A percentile compares a stretch with the other conserved stretches of the same genome.
Conservation (phyloP, 2,888 invertebrate genomes). For the Trichogramma dendrolimi region DNA sequence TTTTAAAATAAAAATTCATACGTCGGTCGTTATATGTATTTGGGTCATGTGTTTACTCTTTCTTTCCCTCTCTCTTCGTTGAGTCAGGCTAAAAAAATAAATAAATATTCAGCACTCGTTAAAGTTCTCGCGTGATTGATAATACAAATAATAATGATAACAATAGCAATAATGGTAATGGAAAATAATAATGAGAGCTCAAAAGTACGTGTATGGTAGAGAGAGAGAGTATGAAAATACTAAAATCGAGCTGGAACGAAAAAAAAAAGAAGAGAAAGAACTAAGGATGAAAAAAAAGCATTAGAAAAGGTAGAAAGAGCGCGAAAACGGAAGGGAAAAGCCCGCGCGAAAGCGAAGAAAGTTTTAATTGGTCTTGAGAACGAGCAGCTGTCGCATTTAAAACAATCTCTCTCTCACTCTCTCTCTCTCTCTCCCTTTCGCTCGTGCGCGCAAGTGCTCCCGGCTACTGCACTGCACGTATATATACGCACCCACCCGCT, state of each 20-base stretch:
- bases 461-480: too few relatives aligned
- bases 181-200: slow-evolving; percentile 16
- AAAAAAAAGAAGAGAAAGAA: slow-evolving; percentile 1
- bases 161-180: neutral
- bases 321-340: slow-evolving; percentile 17
- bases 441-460: too few relatives aligned
- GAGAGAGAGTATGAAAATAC: slow-evolving; percentile 5
- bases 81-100: too few relatives aligned
- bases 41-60: too few relatives aligned
- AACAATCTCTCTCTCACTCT: slow-evolving; percentile 36
- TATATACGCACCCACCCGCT: too few relatives aligned
- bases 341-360: slow-evolving; percentile 32
- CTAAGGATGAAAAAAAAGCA: slow-evolving; percentile 12
- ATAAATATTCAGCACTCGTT: too few relatives aligned
- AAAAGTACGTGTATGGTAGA: slow-evolving; percentile 2
- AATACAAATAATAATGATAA: too few relatives aligned
- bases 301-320: slow-evolving; percentile 24
- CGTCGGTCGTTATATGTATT: too few relatives aligned
- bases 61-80: too few relatives aligned
- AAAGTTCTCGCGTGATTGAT: too few relatives aligned
- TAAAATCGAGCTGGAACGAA: slow-evolving; percentile 1
- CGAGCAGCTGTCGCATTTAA: slow-evolving; percentile 44
- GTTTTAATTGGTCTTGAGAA: slow-evolving; percentile 48
- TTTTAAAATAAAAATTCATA: too few relatives aligned
- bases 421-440: too few relatives aligned